phyloP scores from a whole-genome alignment of 2,797 vertebrate genomes.

The Xiphophorus birchmanni region DNA sequence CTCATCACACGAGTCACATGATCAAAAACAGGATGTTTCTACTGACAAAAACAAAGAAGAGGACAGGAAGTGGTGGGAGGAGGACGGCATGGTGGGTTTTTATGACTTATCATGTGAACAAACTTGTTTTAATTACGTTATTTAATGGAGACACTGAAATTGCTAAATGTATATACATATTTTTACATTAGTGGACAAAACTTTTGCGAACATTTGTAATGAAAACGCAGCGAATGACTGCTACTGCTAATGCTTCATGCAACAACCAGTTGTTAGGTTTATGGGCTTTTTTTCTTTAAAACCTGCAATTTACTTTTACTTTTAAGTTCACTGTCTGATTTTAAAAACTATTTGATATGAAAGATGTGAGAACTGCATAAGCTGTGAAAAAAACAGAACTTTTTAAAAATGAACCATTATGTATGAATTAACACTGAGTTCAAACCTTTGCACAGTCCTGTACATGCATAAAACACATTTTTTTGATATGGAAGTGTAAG shows the following conservation, averaged over 20 bases:
- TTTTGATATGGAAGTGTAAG: background rate
- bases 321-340: background rate
- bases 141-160: too few relatives aligned
- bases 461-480: slow-evolving; percentile 20
- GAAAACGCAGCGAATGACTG: background rate
- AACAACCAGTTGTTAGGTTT: background rate
- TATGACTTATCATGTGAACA: too few relatives aligned
- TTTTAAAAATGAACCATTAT: background rate
- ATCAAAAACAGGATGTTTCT: too few relatives aligned
- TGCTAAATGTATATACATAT: too few relatives aligned
- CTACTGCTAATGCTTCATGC: background rate
- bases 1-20: too few relatives aligned
- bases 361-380: background rate
- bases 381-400: too few relatives aligned
- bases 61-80: too few relatives aligned
- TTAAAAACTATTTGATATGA: background rate
- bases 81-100: too few relatives aligned
- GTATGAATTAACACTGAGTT: background rate
- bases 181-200: too few relatives aligned
- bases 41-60: too few relatives aligned
- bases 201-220: too few relatives aligned
- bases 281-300: background rate
- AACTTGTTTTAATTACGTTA: too few relatives aligned
- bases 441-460: slow-evolving; percentile 2
- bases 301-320: background rate